These are phyloP conservation scores for Drosophila anomalata DNA, from an alignment of 2,888 invertebrate genomes.

Conservation along the genomic window DNA sequence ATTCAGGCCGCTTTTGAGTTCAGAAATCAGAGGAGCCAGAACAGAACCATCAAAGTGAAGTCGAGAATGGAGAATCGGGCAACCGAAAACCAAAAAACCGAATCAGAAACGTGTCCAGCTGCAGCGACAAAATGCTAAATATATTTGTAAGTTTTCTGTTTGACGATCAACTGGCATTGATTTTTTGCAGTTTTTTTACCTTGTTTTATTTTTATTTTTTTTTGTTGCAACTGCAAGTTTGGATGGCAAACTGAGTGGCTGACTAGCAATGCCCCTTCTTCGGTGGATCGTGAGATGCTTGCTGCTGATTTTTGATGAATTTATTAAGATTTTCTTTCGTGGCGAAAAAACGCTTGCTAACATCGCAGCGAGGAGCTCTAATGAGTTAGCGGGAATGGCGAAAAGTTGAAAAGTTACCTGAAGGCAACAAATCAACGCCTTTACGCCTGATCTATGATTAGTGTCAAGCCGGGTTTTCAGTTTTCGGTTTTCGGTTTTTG, in stretches of 20 bases:
- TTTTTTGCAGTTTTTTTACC: slow-evolving; percentile 42
- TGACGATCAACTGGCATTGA: slow-evolving; percentile 76
- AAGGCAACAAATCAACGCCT: slow-evolving; percentile 72
- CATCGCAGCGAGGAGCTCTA: slow-evolving; percentile 46
- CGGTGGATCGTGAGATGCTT: slow-evolving; percentile 66
- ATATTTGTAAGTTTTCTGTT: slow-evolving; percentile 76
- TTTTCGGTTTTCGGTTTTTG: slow-evolving; percentile 5
- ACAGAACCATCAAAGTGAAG: slow-evolving; percentile 1
- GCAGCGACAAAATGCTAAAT: slow-evolving; percentile 75
- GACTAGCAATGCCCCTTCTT: slow-evolving; percentile 17
- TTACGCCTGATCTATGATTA: slow-evolving; percentile 74
- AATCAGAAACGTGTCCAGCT: slow-evolving; percentile 48
- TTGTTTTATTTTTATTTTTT: background rate
- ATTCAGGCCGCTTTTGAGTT: slow-evolving; percentile 18
- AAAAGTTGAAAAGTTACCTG: slow-evolving; percentile 58
- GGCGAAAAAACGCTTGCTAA: slow-evolving; percentile 19
- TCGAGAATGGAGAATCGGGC: background rate
- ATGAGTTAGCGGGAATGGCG: slow-evolving; percentile 66
- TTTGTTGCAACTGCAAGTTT: background rate
- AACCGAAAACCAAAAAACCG: slow-evolving; percentile 11
- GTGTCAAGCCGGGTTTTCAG: slow-evolving; percentile 47
- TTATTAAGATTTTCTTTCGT: slow-evolving; percentile 67
- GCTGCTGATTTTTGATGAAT: slow-evolving; percentile 74
- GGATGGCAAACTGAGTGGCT: background rate
- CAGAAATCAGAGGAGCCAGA: slow-evolving; percentile 21